phyloP scores from a whole-genome alignment of 2,888 invertebrate species.

The Frankliniella intonsa region DNA sequence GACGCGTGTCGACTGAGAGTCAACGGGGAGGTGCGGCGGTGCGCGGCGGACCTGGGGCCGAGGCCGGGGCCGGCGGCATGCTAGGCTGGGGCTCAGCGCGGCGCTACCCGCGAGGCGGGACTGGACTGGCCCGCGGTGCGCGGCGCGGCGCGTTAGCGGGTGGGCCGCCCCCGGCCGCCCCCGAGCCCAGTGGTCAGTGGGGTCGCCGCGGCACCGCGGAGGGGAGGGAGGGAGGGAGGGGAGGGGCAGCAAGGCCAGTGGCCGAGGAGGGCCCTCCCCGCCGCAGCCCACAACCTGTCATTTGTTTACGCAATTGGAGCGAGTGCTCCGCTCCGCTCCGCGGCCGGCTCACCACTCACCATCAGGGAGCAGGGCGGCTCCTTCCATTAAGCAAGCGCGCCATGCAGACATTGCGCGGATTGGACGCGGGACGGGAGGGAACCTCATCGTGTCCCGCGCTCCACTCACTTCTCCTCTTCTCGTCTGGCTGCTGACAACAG shows the following conservation, averaged over 20 bases:
- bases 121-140: neutral
- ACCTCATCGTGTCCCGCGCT: neutral
- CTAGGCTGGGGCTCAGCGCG: neutral
- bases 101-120: neutral
- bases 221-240: neutral
- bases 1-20: neutral
- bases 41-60: neutral
- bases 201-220: neutral
- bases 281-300: neutral
- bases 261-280: neutral
- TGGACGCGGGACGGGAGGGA: neutral
- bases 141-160: too few species aligned
- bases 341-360: too few species aligned
- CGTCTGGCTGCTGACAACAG: neutral
- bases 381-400: neutral
- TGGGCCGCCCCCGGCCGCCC: neutral
- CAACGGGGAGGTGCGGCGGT: neutral
- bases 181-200: slow-evolving; percentile 5
- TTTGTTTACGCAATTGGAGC: neutral
- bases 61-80: neutral
- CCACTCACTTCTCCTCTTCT: too few species aligned
- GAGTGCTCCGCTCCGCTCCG: neutral
- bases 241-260: neutral
- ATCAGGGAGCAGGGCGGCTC: too few species aligned
- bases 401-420: neutral